These are phyloP conservation scores for Xiphophorus hellerii DNA, from an alignment of 2,113 vertebrate genomes.

Conservation along the genomic window DNA sequence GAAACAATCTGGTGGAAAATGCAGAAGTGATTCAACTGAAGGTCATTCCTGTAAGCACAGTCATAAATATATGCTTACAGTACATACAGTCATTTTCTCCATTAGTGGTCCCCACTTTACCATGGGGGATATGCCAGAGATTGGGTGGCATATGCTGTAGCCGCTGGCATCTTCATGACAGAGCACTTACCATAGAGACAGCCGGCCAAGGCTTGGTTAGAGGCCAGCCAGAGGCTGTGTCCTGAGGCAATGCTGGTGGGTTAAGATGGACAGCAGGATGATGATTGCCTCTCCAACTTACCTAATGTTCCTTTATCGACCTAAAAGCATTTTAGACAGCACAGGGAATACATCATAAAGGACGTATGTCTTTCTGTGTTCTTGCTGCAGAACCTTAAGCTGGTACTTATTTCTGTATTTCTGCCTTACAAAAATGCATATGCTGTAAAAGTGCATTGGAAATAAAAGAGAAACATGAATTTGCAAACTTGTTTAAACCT, in stretches of 20 bases:
- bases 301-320: conserved; percentile 32
- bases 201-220: conserved; percentile 75
- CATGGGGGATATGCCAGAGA: conserved; percentile 76
- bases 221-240: conserved; percentile 77
- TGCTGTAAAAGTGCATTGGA: background rate
- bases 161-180: conserved; percentile 82
- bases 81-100: conserved; percentile 59
- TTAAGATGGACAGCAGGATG: conserved; percentile 44
- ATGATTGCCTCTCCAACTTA: conserved; percentile 46
- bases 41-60: conserved; percentile 51
- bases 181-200: conserved; percentile 82
- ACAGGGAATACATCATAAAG: conserved; percentile 2
- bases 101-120: conserved; percentile 83
- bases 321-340: conserved; percentile 47
- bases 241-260: conserved; percentile 77
- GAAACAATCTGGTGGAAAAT: conserved; percentile 45
- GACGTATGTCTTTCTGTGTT: conserved; percentile 6
- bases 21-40: conserved; percentile 54
- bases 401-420: background rate
- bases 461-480: background rate
- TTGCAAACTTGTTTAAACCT: background rate
- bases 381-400: background rate
- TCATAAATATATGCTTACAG: conserved; percentile 34
- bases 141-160: conserved; percentile 82
- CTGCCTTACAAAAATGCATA: conserved; percentile 6